These are phyloP conservation scores for Xylota segnis DNA, from an alignment of 2,888 invertebrate species.

Conservation along the genomic window DNA sequence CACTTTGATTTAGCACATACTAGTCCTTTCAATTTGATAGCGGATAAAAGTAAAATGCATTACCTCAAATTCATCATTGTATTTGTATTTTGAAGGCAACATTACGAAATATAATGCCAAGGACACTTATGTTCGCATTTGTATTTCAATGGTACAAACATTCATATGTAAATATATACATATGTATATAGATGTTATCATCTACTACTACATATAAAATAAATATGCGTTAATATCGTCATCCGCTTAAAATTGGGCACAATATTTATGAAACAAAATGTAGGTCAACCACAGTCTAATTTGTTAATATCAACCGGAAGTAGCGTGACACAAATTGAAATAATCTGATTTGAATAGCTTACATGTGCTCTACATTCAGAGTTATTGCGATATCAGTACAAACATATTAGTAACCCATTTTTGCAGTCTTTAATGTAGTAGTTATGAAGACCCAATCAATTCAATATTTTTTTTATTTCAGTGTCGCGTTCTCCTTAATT, in stretches of 20 bases:
- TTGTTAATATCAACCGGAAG: conserved; percentile 39
- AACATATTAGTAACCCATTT: conserved; percentile 15
- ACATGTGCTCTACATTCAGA: conserved; percentile 11
- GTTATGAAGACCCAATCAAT: neutral
- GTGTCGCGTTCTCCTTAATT: conserved; percentile 95
- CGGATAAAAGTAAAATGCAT: neutral
- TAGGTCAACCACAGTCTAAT: conserved; percentile 39
- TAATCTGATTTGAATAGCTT: conserved; percentile 2
- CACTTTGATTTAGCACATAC: neutral
- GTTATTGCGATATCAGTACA: neutral
- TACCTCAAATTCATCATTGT: neutral
- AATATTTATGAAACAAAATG: conserved; percentile 28
- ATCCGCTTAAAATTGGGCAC: neutral
- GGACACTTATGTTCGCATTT: neutral
- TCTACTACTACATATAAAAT: neutral
- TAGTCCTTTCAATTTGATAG: neutral
- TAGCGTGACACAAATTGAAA: conserved; percentile 32
- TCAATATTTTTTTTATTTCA: conserved; percentile 82
- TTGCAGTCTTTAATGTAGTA: conserved; percentile 6
- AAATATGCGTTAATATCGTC: neutral
- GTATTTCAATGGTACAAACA: neutral
- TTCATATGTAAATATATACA: neutral
- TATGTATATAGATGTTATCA: neutral
- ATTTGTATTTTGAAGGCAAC: neutral
- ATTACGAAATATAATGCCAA: conserved; percentile 7